Base-by-base conservation (phyloP, 30 jellyfish, hydroid and myxozoan species). In the Hydra vulgaris region DNA sequence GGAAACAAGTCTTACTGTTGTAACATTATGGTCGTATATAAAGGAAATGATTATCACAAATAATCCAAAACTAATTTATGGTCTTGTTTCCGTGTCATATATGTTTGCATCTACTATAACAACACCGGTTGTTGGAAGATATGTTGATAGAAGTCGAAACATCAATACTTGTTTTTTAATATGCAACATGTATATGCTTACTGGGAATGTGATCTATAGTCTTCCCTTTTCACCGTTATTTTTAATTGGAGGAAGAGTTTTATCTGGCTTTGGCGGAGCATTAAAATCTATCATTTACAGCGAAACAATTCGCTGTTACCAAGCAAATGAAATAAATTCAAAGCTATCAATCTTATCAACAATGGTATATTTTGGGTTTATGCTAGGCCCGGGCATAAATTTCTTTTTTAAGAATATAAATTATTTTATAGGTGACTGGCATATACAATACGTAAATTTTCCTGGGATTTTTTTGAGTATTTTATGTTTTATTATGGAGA, bases 201-300 rank as follows among this genome's bases (percentile, higher is more conserved):
- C n/a, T n/a, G n/a, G n/a, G n/a, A n/a, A n/a, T n/a, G n/a, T n/a
- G n/a, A n/a, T n/a, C n/a, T n/a, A n/a, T n/a, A n/a, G n/a, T n/a
- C n/a, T n/a, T n/a, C n/a, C n/a, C n/a, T n/a, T n/a, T n/a, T n/a
- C n/a, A n/a, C n/a, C n/a, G n/a, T n/a, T n/a, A n/a, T n/a, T n/a
- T n/a, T n/a, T n/a, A n/a, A n/a, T n/a, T 7, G 15, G 22, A 18
- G 93, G 93, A 7, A 89, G 93, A 66, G 26, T 78, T 18, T 66
- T 84, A 21, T 25, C 89, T 23, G 89, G 93, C 18, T 67, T 54
- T 17, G 93, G 85, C 0, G 86, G 78, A 12, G 55, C 88, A 25
- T 53, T 72, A 23, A 61, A 76, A 19, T 73, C 89, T 17, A 77
- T 80, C 1, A 84, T 66, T 8, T 18, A 22, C 68, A 71, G 93